Base-by-base conservation (phyloP, 2,888 invertebrate genomes). In the Neria commutata region DNA sequence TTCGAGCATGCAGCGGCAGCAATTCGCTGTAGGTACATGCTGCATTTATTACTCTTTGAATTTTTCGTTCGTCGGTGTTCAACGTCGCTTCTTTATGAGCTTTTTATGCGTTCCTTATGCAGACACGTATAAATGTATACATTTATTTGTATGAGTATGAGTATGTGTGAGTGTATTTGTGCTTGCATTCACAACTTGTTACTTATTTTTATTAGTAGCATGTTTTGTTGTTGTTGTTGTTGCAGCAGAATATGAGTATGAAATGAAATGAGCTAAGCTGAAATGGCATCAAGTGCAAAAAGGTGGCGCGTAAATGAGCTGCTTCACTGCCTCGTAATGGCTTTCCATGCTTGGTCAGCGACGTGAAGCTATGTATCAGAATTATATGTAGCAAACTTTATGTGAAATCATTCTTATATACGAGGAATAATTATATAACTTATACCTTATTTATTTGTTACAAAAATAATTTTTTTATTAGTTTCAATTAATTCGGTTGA, bases 31-130 rank as follows among this genome's bases (percentile, higher is more conserved):
- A 17, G 42, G 17, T 42, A 42, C 21, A 42, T 42, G 42, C 42
- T n/a, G n/a, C 17, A 42, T 19, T 17, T 42, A 19, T 4, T 42
- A 6, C 19, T 42, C 42, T 3, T 42, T 21, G 21, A 19, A 19
- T 37, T 37, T 37, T 37, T n/a, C 37, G n/a, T 37, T n/a, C 16
- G 4, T n/a, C n/a, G 6, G 4, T 21, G 29, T 53, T 45, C 45
- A 33, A 46, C 46, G 19, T 46, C 54, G 45, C 54, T 54, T 54
- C 23, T 33, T 54, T 54, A 54, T 54, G 46, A 54, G 54, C 46
- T 54, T 54, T 54, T 46, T 54, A 54, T 54, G 34, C 46, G 46
- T 46, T 47, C 33, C 34, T n/a, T 21, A 34, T 23, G 25, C 42
- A 42, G 42, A 8, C 21, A 19, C 5, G 17, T 21, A 37, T 8